Base-by-base conservation (phyloP, 2,113 vertebrate species). In the Actenoides hombroni region DNA sequence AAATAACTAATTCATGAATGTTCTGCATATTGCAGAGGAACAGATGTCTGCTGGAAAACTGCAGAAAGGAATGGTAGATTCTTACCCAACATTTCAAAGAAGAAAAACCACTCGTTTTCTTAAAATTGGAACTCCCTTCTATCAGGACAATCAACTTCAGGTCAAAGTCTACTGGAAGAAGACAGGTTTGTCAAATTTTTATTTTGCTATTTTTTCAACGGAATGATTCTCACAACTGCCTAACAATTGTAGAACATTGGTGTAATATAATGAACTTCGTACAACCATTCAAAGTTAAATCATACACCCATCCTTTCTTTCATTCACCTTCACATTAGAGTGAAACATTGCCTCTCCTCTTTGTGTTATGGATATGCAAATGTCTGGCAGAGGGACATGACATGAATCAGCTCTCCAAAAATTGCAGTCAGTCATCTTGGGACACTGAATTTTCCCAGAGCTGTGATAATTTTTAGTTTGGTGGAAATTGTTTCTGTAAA, bases 141-240 rank as follows among this genome's bases (percentile, higher is more conserved):
- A 98, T 96, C 98, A 99, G 88, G 99, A 99, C 73, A 97, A 97
- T 96, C 98, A 98, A 70, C 99, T 99, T 79, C 99, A 99, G 94
- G 98, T 99, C 94, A 99, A 99, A 85, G 97, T 99, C 68, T 99
- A 99, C 97, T 99, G 99, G 99, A 99, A 99, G 94, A 99, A 99
- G 94, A 97, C 98, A 5, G 99, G 99, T 99, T 96, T 61, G 92
- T 86, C 29, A 19, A 28, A 64, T 40, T 33, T 31, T 71, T 68
- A 11, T 33, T 90, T 92, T 63, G 21, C 23, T 81, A 0, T 60
- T 86, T 83, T 92, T 59, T 78, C 28, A 44, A 44, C 61, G n/a
- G 18, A 53, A 11, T 16, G 31, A 31, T 25, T 82, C 16, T 33
- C 8, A 23, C 33, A 33, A 11, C 26, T 60, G 6, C 80, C 51